Base-by-base conservation (phyloP, 2,113 vertebrate species). In the Peromyscus californicus region DNA sequence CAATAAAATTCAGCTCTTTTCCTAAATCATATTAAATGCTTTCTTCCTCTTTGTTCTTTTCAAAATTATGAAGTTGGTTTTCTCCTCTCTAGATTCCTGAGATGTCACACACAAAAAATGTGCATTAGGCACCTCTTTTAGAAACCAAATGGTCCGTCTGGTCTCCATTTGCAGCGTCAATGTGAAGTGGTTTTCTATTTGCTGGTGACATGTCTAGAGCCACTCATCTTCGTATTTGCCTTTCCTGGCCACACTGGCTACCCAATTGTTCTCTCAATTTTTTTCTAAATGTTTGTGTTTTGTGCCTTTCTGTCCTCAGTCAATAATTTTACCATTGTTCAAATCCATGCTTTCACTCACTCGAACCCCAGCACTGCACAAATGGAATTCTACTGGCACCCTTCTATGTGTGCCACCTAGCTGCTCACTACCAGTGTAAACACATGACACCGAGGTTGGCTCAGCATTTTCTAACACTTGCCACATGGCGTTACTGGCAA, bases 201-300 rank as follows among this genome's bases (percentile, higher is more conserved):
- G 24, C 63, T 83, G 31, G 24, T 65, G 36, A 89, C 42, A 22
- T 83, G 90, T 93, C 93, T 89, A 91, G 24, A 93, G 57, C 7
- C 48, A 48, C 1, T 67, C 42, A 76, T 84, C 48, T 88, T 84
- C 74, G 67, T 69, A 79, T 87, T 65, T 78, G 57, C 26, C 86
- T 90, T 94, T 48, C 67, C 39, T 89, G 76, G 48, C 63, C 15
- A 5, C 7, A 42, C 24, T 76, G 61, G 61, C 67, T 57, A 92
- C 39, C 39, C 24, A 63, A 45, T n/a, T 59, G 24, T 33, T 65
- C 83, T 85, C 16, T 11, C 21, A 31, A 17, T 85, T 65, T 39
- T 96, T 76, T 54, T 82, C 89, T 92, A 65, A 76, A 92, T 72
- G 22, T 92, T 86, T 84, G 21, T 54, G 51, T 87, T 75, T 87